Evolutionary conservation across 2,888 invertebrate genomes (phyloP).

Genomic region (Nemurella pictetii): DNA sequence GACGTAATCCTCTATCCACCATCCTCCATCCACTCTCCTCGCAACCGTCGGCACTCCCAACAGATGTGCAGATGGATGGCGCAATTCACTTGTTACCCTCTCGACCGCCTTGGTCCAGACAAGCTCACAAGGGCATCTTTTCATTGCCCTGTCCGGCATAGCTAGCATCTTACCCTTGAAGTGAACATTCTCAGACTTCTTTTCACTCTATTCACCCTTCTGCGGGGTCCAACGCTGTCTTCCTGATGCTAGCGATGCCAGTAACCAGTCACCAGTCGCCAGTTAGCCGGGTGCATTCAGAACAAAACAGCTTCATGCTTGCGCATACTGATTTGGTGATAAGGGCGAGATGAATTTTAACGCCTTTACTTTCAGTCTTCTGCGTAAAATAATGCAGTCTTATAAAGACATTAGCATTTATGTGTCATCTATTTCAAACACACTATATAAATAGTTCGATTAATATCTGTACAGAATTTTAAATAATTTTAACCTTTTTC

Average conservation of each 20-base stretch:
- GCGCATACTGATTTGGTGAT: too few species aligned
- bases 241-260: too few species aligned
- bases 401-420: constrained; percentile 10
- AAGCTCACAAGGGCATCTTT: not conserved
- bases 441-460: not conserved
- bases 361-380: not conserved
- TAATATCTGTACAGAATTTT: not conserved
- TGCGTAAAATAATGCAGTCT: not conserved
- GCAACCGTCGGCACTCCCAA: not conserved
- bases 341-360: too few species aligned
- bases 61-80: constrained; percentile 3
- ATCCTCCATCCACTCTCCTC: not conserved
- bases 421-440: not conserved
- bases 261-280: too few species aligned
- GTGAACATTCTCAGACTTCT: not conserved
- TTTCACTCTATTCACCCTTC: not conserved
- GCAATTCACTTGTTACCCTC: constrained; percentile 2
- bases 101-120: not conserved
- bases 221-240: not conserved
- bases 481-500: not conserved
- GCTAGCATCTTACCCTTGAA: not conserved
- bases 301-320: too few species aligned
- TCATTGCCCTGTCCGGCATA: not conserved
- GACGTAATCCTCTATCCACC: not conserved
- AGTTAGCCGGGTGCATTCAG: too few species aligned